Percentiles rank a stretch among this genome's conserved stretches.
These are phyloP conservation scores for Bathynomus jamesi DNA, from an alignment of 1,140 invertebrate genomes.

Conservation along the genomic window DNA sequence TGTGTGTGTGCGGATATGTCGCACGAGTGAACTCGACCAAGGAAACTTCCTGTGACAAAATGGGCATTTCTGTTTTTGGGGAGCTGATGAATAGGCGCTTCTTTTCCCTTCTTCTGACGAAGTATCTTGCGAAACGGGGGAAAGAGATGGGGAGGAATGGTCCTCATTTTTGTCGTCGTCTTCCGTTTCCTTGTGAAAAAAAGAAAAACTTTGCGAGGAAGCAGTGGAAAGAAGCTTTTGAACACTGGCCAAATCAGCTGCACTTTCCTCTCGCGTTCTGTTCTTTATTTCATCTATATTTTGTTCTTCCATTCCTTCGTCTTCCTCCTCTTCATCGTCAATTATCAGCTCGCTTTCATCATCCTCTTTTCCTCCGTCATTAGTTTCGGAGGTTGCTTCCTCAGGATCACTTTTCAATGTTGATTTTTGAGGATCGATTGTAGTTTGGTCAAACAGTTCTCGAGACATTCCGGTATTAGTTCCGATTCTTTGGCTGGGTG, in stretches of 20 bases:
- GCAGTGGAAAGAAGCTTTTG: conserved; percentile 69
- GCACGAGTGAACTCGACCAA: conserved; percentile 85
- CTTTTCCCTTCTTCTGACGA: conserved; percentile 60
- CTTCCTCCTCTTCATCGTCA: conserved; percentile 49
- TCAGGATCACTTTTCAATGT: background rate
- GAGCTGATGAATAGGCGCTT: conserved; percentile 90
- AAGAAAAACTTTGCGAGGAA: conserved; percentile 55
- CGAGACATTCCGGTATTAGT: conserved; percentile 1
- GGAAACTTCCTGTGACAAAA: conserved; percentile 89
- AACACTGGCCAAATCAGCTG: conserved; percentile 62
- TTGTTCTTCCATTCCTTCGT: conserved; percentile 41
- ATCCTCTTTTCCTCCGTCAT: conserved; percentile 46
- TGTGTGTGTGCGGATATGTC: conserved; percentile 87
- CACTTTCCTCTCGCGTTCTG: conserved; percentile 20
- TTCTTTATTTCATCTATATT: conserved; percentile 10
- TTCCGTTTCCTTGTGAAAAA: conserved; percentile 36
- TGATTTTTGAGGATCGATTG: background rate
- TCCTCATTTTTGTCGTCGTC: conserved; percentile 40
- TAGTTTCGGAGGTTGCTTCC: conserved; percentile 26
- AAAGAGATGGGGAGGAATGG: conserved; percentile 12
- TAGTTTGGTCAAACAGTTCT: background rate
- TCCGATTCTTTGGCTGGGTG: conserved; percentile 11
- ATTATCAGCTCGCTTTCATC: conserved; percentile 51
- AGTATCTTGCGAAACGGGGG: conserved; percentile 2
- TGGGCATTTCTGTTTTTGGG: conserved; percentile 78